Conservation (phyloP, 2,797 vertebrate species). For the Rhabdophis nuchalis region DNA sequence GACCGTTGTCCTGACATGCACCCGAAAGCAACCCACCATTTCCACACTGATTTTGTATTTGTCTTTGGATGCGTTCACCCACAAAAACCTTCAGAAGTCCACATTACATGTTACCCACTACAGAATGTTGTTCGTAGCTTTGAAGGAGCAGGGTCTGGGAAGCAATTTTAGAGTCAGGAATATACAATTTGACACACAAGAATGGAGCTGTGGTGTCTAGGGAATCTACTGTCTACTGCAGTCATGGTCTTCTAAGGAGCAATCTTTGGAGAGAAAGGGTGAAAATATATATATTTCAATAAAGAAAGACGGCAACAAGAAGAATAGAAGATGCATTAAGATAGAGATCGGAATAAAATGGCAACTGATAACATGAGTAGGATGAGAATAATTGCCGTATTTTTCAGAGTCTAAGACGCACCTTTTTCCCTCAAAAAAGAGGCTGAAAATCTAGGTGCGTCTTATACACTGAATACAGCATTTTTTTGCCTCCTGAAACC, state of each 20-base stretch:
- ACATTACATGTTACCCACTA: conserved; percentile 21
- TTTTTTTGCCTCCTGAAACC: no score
- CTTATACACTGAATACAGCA: no score
- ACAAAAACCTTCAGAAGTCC: conserved; percentile 33
- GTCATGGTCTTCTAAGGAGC: neutral
- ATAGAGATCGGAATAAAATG: no score
- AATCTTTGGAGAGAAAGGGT: neutral
- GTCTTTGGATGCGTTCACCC: conserved; percentile 20
- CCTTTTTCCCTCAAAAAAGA: no score
- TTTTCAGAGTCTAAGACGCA: no score
- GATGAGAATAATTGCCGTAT: no score
- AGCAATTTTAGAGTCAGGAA: conserved; percentile 31
- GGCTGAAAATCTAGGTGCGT: no score
- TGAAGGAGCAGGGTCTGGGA: conserved; percentile 28
- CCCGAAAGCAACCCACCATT: neutral
- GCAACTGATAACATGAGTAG: no score
- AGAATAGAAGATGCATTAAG: no score
- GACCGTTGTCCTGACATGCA: neutral
- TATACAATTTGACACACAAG: conserved; percentile 35
- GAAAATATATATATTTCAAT: neutral
- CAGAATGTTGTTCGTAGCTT: conserved; percentile 5
- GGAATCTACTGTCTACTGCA: conserved; percentile 10
- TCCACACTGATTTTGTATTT: neutral
- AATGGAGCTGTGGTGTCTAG: conserved; percentile 25
- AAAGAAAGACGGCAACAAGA: no score